Percentiles rank a stretch among this genome's conserved stretches.
These are phyloP conservation scores for Pandemis cinnamomeana DNA, from an alignment of 2,888 invertebrate species.

Conservation along the genomic window DNA sequence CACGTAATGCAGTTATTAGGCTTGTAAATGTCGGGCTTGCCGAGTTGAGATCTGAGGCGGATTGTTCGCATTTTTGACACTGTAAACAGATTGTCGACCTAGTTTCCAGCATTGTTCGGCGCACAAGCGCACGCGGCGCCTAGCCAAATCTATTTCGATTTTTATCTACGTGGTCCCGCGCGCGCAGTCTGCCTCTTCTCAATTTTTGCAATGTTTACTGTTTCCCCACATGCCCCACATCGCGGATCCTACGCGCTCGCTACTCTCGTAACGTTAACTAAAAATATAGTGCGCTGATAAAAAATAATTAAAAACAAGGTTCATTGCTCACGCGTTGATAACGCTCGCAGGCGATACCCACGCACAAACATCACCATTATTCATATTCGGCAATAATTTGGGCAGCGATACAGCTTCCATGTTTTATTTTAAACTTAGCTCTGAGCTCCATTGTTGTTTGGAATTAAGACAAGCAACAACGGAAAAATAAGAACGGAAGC, in stretches of 20 bases:
- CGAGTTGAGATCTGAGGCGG: conserved; percentile 44
- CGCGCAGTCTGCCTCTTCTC: conserved; percentile 65
- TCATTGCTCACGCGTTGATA: conserved; percentile 37
- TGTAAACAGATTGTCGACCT: conserved; percentile 78
- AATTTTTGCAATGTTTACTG: conserved; percentile 77
- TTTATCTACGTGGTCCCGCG: conserved; percentile 71
- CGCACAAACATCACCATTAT: conserved; percentile 16
- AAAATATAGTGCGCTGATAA: conserved; percentile 40
- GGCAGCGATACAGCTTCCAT: conserved; percentile 19
- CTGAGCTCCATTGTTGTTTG: not conserved
- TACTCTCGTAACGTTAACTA: conserved; percentile 27
- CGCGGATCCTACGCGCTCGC: conserved; percentile 14
- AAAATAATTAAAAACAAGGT: conserved; percentile 39
- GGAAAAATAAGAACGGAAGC: not conserved
- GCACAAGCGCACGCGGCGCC: conserved; percentile 69
- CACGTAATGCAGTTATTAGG: conserved; percentile 29
- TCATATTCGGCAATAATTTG: conserved; percentile 31
- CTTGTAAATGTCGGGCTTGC: conserved; percentile 37
- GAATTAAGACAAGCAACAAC: not conserved
- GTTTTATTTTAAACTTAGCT: conserved; percentile 8
- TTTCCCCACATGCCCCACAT: conserved; percentile 42
- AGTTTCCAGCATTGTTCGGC: conserved; percentile 78
- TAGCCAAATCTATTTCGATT: conserved; percentile 80
- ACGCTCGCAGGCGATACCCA: conserved; percentile 15
- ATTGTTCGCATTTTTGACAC: conserved; percentile 72